Evolutionary conservation across 2,113 vertebrate genomes (phyloP), one percentile per base, ranked within the genome.

Genomic region (Lipophrys pholis): DNA sequence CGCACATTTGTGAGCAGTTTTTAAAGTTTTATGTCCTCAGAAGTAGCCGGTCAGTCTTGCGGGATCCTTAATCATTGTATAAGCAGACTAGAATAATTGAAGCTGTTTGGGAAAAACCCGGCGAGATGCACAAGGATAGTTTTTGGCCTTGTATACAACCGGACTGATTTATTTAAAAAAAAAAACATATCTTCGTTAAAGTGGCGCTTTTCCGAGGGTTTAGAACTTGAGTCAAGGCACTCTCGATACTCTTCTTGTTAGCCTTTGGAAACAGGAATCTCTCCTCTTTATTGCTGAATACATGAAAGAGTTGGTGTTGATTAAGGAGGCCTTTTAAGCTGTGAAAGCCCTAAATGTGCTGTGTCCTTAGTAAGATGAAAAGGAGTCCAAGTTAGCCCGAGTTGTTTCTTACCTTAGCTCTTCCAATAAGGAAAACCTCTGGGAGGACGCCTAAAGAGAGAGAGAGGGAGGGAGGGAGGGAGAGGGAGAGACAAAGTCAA

Each of bases 311-410:
- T 82, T 82, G 81, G 69, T 89, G 88, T 89, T 90, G 90, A 91
- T 91, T 87, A 91, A 84, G 81, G 83, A 83, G 86, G 81, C 77
- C 79, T 90, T 90, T 90, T 86, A 90, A 90, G 90, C 88, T 67
- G 72, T 80, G 84, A 81, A 88, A 91, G 85, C 80, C 84, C 83
- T 85, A 84, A 89, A 87, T 89, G 80, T 89, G 88, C 88, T 90
- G 89, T 90, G 87, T 90, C 85, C 90, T 88, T 90, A 86, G 76
- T 86, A 89, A 91, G 86, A 90, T 91, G 76, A 91, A 90, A 91
- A 90, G 83, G 61, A 87, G 77, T 71, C 21, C 17, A 86, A 90
- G 88, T 89, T 89, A 84, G 82, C 82, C 74, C 12, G 73, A 86
- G 83, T 84, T 81, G 50, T 82, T 87, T 91, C 89, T 88, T 89